A percentile compares a stretch with the other conserved stretches of the same genome.
phyloP scores from a whole-genome alignment of 2,888 invertebrate genomes.

The Drosophila limbata region DNA sequence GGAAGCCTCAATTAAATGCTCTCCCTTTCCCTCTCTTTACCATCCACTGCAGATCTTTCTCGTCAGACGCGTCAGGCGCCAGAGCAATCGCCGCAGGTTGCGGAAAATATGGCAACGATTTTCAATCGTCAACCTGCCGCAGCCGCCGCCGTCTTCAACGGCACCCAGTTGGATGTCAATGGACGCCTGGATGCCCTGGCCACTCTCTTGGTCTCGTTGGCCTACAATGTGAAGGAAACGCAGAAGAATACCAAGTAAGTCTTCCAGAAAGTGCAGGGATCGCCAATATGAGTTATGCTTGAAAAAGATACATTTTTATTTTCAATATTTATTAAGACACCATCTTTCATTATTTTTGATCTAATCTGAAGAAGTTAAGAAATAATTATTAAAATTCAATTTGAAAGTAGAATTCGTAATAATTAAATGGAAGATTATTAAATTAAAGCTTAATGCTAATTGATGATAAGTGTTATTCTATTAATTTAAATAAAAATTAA shows the following conservation, averaged over 20 bases:
- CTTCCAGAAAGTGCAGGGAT: too few species aligned
- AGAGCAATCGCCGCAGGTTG: not conserved
- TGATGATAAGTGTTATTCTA: too few species aligned
- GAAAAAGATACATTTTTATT: too few species aligned
- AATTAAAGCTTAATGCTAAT: too few species aligned
- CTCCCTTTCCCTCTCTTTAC: not conserved
- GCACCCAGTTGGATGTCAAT: conserved; percentile 13
- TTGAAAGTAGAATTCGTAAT: too few species aligned
- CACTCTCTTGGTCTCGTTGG: conserved; percentile 75
- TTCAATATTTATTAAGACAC: too few species aligned
- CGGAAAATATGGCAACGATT: conserved; percentile 5
- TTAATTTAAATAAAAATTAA: too few species aligned
- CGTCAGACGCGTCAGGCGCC: conserved; percentile 43
- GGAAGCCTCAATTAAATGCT: not conserved
- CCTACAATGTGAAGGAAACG: conserved; percentile 57
- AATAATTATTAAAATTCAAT: too few species aligned
- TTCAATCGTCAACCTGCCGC: conserved; percentile 12
- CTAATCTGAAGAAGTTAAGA: too few species aligned
- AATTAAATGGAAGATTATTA: too few species aligned
- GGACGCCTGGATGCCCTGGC: conserved; percentile 77
- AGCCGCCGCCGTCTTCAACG: conserved; percentile 9
- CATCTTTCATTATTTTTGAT: too few species aligned
- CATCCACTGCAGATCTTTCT: conserved; percentile 48
- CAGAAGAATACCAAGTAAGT: conserved; percentile 72
- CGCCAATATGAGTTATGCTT: too few species aligned